Conservation (phyloP, 2,888 invertebrate genomes). For the Eurois occulta region DNA sequence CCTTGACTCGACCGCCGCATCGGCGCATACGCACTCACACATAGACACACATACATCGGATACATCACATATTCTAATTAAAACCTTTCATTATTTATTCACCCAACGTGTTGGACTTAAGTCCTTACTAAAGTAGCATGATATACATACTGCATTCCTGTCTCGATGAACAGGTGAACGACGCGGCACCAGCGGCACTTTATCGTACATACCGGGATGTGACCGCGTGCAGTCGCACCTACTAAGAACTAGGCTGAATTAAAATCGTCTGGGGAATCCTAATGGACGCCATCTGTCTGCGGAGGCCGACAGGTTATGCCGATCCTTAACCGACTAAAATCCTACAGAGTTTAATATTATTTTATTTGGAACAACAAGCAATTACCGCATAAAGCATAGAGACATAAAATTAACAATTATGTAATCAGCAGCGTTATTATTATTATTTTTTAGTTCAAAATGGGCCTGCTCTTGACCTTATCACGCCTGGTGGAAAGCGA, state of each 20-base stretch:
- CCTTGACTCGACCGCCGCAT: too few species aligned
- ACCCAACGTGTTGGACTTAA: not conserved
- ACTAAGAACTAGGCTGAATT: conserved; percentile 20
- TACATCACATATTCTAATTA: too few species aligned
- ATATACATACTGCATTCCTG: conserved; percentile 59
- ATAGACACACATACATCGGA: too few species aligned
- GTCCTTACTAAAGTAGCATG: not conserved
- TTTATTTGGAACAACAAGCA: too few species aligned
- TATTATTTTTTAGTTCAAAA: too few species aligned
- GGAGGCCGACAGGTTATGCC: conserved; percentile 1
- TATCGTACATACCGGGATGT: conserved; percentile 55
- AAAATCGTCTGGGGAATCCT: conserved; percentile 35
- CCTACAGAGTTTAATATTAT: too few species aligned
- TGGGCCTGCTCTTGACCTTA: too few species aligned
- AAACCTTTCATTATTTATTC: not conserved
- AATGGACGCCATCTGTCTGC: not conserved
- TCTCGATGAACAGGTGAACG: conserved; percentile 66
- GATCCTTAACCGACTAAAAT: not conserved
- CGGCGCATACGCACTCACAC: too few species aligned
- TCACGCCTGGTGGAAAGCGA: too few species aligned
- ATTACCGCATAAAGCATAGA: too few species aligned
- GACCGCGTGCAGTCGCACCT: conserved; percentile 39
- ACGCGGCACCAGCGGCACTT: conserved; percentile 70
- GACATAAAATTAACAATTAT: too few species aligned
- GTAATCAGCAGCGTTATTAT: too few species aligned